These are phyloP conservation scores for Barbus barbus DNA, from an alignment of 2,113 vertebrate species.

Conservation along the genomic window DNA sequence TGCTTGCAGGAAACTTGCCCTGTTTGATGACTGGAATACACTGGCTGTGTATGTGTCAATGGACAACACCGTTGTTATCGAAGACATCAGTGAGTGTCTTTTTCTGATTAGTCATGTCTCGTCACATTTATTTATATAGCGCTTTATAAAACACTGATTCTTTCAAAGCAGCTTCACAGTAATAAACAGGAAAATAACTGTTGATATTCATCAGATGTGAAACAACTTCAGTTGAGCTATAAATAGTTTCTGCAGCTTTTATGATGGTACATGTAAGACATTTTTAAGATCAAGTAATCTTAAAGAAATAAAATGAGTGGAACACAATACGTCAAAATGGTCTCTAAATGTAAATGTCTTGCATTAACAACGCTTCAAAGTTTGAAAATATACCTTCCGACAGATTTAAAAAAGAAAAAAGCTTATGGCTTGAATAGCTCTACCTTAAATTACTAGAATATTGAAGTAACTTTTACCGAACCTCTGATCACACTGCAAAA, in stretches of 20 bases:
- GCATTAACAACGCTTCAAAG: no score
- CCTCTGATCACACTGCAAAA: no score
- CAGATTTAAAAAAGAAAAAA: no score
- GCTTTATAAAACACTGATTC: neutral
- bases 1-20: constrained; percentile 80
- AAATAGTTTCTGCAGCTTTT: neutral
- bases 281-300: no score
- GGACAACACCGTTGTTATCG: constrained; percentile 90
- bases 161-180: neutral
- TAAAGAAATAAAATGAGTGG: no score
- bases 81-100: constrained; percentile 83
- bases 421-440: no score
- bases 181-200: neutral
- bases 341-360: no score
- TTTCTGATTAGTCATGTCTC: neutral
- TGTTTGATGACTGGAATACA: constrained; percentile 85
- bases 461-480: no score
- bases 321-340: no score
- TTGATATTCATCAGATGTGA: neutral
- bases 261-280: neutral
- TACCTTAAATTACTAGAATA: no score
- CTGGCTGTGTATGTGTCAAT: constrained; percentile 87
- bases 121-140: neutral
- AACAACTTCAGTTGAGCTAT: neutral
- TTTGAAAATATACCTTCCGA: no score